Conservation (phyloP, 2,797 vertebrate genomes). For the Alcedo atthis region DNA sequence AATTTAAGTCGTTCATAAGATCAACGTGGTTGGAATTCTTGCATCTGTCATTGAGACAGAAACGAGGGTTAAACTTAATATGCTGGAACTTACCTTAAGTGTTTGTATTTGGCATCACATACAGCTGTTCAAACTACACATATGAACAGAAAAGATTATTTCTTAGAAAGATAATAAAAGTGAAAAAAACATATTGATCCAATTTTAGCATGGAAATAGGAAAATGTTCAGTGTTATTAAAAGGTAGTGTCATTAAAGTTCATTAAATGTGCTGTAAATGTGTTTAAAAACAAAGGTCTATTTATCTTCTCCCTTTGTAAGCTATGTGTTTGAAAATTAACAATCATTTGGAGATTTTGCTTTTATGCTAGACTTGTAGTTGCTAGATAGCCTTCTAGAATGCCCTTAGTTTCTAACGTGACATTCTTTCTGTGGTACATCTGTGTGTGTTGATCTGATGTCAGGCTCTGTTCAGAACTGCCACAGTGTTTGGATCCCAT, state of each 20-base stretch:
- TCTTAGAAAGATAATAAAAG: neutral
- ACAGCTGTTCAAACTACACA: constrained; percentile 46
- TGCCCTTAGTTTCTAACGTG: neutral
- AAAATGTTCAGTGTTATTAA: neutral
- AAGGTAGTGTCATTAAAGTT: neutral
- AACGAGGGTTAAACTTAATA: constrained; percentile 82
- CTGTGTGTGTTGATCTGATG: fast-evolving
- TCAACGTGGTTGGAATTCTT: constrained; percentile 79
- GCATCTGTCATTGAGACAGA: constrained; percentile 80
- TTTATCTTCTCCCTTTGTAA: neutral
- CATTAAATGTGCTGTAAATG: neutral
- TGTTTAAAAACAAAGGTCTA: neutral
- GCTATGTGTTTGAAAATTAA: neutral
- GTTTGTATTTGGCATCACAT: constrained; percentile 68
- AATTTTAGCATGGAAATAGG: neutral
- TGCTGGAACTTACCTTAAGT: constrained; percentile 76
- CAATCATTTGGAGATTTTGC: neutral
- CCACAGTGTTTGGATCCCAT: fast-evolving
- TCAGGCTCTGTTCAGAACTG: neutral
- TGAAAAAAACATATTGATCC: neutral
- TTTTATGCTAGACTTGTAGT: neutral
- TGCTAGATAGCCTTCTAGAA: neutral
- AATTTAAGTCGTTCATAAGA: constrained; percentile 81
- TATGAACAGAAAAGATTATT: neutral
- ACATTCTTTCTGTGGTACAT: fast-evolving